phyloP scores from a whole-genome alignment of 2,113 vertebrate species.

The Hystrix brachyura region DNA sequence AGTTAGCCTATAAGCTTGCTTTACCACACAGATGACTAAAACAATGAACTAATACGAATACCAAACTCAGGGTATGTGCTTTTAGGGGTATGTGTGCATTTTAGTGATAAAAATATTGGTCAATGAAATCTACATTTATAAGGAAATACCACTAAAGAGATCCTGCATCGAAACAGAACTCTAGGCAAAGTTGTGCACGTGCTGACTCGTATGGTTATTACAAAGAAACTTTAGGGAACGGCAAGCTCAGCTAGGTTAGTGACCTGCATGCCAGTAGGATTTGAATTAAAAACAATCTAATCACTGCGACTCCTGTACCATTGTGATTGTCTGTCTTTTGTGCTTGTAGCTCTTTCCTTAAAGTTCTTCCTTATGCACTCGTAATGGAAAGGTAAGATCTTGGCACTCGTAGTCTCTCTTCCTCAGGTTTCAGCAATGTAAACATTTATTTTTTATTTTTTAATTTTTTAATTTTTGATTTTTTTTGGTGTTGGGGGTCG shows the following conservation, averaged over 20 bases:
- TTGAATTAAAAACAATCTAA: slow-evolving; percentile 2
- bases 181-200: neutral
- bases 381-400: neutral
- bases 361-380: neutral
- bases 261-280: neutral
- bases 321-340: neutral
- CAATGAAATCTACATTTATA: neutral
- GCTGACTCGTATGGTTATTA: neutral
- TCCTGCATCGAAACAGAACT: neutral
- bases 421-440: neutral
- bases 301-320: neutral
- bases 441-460: too few relatives aligned
- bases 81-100: neutral
- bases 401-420: neutral
- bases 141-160: neutral
- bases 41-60: neutral
- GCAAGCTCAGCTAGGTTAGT: neutral
- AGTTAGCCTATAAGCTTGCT: neutral
- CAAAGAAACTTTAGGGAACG: neutral
- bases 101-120: neutral
- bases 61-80: neutral
- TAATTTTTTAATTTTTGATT: too few relatives aligned
- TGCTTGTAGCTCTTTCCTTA: neutral
- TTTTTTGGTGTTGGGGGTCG: too few relatives aligned
- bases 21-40: neutral